Conservation (phyloP, 2,113 vertebrate genomes). For the Sapajus apella region DNA sequence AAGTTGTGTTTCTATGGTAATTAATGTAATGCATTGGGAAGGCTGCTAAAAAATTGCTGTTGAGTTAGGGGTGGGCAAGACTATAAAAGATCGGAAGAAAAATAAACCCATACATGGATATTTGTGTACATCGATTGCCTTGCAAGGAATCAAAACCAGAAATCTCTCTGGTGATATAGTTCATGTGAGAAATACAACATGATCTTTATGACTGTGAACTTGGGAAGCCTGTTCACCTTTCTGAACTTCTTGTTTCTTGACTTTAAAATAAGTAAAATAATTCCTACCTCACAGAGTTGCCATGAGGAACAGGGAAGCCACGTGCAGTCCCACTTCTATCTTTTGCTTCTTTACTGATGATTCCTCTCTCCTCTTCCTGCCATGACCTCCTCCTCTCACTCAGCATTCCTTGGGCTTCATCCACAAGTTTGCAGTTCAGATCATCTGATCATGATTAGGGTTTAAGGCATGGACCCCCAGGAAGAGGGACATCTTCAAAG, state of each 20-base stretch:
- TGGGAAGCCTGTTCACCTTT: neutral
- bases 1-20: slow-evolving; percentile 66
- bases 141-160: neutral
- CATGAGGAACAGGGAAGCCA: neutral
- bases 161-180: neutral
- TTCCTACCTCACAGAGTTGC: neutral
- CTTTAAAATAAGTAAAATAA: neutral
- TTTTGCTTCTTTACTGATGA: neutral
- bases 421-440: neutral
- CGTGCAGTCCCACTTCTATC: fast-evolving
- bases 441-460: neutral
- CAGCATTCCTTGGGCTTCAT: neutral
- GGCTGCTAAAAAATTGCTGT: slow-evolving; percentile 43
- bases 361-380: neutral
- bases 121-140: neutral
- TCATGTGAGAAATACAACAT: neutral
- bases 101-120: neutral
- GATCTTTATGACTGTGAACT: neutral
- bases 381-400: fast-evolving
- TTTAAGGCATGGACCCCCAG: neutral
- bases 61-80: slow-evolving; percentile 23
- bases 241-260: neutral
- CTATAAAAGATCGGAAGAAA: neutral
- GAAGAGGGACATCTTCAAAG: neutral
- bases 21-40: slow-evolving; percentile 64